Conservation (phyloP, 2,797 vertebrate species). For the Morelia viridis region DNA sequence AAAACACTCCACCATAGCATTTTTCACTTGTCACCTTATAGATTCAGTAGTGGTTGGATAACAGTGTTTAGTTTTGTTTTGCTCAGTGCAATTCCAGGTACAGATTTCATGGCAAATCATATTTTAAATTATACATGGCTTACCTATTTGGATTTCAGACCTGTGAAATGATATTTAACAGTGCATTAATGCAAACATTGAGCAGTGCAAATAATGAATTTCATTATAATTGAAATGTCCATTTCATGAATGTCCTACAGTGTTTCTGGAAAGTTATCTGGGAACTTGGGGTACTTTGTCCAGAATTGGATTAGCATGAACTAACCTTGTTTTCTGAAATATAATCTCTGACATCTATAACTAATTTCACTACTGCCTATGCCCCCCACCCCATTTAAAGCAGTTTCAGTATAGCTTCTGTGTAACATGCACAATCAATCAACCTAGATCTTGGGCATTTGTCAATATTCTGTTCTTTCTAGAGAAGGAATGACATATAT, state of each 20-base stretch:
- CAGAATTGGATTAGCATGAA: neutral
- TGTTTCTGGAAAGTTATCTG: neutral
- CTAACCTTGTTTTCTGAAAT: constrained; percentile 37
- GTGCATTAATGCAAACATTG: constrained; percentile 22
- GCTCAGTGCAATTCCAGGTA: neutral
- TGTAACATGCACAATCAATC: constrained; percentile 46
- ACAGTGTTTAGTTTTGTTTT: neutral
- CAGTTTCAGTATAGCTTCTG: constrained; percentile 30
- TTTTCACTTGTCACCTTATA: neutral
- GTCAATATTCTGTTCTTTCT: constrained; percentile 22
- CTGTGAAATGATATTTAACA: neutral
- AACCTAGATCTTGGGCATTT: constrained; percentile 26
- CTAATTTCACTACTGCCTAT: constrained; percentile 32
- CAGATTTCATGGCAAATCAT: neutral
- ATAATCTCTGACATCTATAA: constrained; percentile 13
- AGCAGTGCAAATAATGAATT: constrained; percentile 1
- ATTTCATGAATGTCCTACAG: neutral
- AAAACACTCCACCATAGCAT: neutral
- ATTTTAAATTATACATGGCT: constrained; percentile 23
- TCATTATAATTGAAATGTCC: neutral
- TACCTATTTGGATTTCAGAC: neutral
- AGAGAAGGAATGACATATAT: constrained; percentile 33
- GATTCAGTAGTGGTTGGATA: neutral
- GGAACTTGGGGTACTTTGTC: neutral
- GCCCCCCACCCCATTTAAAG: constrained; percentile 24